phyloP scores from a whole-genome alignment of 2,113 vertebrate species.

The Heterotilapia buettikoferi region DNA sequence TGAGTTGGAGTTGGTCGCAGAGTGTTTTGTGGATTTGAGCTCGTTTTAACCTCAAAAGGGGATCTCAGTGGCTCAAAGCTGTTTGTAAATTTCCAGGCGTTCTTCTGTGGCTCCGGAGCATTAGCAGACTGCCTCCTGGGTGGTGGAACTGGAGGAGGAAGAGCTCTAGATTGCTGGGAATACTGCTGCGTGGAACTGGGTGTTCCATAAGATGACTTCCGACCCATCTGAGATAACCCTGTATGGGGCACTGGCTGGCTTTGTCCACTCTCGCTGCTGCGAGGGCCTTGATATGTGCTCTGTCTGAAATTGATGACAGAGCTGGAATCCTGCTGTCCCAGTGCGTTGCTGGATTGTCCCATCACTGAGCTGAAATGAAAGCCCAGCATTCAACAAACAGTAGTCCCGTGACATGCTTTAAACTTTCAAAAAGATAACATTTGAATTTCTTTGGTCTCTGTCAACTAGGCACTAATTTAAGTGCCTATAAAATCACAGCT shows the following conservation, averaged over 20 bases:
- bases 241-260: neutral
- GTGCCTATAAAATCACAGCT: neutral
- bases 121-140: neutral
- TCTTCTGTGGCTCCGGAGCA: slow-evolving; percentile 10
- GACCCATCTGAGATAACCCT: slow-evolving; percentile 19
- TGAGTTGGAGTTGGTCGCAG: neutral
- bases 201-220: slow-evolving; percentile 30
- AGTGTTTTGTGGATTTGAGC: neutral
- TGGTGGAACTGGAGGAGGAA: neutral
- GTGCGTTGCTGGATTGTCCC: slow-evolving; percentile 3
- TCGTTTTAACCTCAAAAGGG: neutral
- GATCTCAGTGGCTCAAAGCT: slow-evolving; percentile 26
- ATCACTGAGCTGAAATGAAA: slow-evolving; percentile 38
- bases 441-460: neutral
- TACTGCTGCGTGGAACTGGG: slow-evolving; percentile 2
- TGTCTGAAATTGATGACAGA: neutral
- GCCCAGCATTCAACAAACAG: neutral
- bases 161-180: slow-evolving; percentile 25
- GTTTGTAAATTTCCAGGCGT: slow-evolving; percentile 58
- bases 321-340: slow-evolving; percentile 33
- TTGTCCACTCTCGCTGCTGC: slow-evolving; percentile 3
- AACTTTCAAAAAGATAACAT: neutral
- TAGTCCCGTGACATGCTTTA: neutral
- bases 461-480: neutral
- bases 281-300: slow-evolving; percentile 9